phyloP scores from a whole-genome alignment of 2,113 vertebrate genomes.

The Isurus oxyrinchus region DNA sequence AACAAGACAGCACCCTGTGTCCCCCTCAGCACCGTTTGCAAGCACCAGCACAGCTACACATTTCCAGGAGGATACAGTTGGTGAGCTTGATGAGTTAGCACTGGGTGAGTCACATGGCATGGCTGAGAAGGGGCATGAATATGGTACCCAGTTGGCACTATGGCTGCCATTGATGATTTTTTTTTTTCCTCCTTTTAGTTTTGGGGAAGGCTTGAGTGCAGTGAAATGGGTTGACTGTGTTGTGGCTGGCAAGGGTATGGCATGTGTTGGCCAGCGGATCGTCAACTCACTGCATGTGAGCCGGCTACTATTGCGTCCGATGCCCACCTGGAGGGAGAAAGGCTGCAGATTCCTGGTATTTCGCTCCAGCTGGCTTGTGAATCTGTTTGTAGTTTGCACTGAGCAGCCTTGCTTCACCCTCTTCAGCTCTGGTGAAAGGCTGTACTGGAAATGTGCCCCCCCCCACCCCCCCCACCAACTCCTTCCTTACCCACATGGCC shows the following conservation, averaged over 20 bases:
- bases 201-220: neutral
- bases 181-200: no score
- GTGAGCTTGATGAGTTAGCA: neutral
- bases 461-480: no score
- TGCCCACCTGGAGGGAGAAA: neutral
- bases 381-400: neutral
- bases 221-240: neutral
- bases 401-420: neutral
- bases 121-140: neutral
- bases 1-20: neutral
- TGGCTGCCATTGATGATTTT: no score
- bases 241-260: neutral
- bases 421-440: neutral
- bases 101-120: conserved; percentile 10
- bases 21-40: conserved; percentile 2
- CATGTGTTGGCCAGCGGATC: neutral
- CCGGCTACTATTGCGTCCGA: neutral
- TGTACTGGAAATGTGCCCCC: neutral
- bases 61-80: neutral
- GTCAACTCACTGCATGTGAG: neutral
- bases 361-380: neutral
- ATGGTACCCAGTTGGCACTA: neutral
- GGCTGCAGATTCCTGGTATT: neutral
- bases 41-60: neutral
- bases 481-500: no score